These are phyloP conservation scores for Vulpes vulpes DNA, from an alignment of 2,113 vertebrate species.

Conservation along the genomic window DNA sequence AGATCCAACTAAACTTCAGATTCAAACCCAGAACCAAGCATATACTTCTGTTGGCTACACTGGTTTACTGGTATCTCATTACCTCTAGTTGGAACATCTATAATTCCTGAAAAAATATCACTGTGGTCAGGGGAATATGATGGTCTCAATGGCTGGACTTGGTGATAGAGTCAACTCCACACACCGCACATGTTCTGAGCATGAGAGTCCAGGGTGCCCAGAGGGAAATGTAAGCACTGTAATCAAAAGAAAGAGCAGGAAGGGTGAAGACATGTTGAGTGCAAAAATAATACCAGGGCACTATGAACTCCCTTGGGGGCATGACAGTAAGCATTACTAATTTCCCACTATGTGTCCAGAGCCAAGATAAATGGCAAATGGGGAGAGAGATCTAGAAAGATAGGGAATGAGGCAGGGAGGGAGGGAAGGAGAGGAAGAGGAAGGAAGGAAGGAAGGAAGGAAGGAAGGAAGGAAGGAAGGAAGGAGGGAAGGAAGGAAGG, in stretches of 20 bases:
- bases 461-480: not conserved
- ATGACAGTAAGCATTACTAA: not conserved
- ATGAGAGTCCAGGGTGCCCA: not conserved
- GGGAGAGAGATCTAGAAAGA: not conserved
- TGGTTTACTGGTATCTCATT: not conserved
- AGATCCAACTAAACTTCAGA: not conserved
- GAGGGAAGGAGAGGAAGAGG: accelerated
- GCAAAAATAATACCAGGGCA: not conserved
- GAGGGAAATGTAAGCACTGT: not conserved
- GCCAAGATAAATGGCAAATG: too few relatives aligned
- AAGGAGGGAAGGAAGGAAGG: not conserved
- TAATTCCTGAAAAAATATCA: not conserved
- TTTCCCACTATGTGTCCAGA: not conserved
- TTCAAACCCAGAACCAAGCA: not conserved
- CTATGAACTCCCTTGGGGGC: not conserved
- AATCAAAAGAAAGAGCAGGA: not conserved
- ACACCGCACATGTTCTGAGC: not conserved
- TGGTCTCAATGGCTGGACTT: not conserved
- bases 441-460: accelerated
- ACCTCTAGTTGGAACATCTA: not conserved
- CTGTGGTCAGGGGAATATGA: too few relatives aligned
- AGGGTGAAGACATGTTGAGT: not conserved
- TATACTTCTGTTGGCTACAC: not conserved
- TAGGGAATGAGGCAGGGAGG: not conserved
- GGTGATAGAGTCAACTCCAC: not conserved